Base-by-base conservation (phyloP, 2,888 invertebrate genomes). In the Synergus japonicus region DNA sequence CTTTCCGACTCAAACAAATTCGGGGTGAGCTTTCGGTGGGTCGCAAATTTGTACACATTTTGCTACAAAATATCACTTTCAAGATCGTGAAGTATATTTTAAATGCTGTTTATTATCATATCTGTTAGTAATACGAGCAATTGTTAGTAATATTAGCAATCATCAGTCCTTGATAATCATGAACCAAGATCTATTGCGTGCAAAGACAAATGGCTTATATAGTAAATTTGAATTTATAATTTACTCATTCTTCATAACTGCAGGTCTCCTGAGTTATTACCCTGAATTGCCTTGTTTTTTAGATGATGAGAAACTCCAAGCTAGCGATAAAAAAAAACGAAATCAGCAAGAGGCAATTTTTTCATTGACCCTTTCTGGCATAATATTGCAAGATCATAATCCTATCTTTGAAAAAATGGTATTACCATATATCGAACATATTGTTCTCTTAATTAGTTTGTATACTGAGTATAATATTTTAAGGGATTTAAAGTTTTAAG, bases 171-270 rank as follows among this genome's bases (percentile, higher is more conserved):
- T 54, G 73, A 2, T n/a, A 73, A 73, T 73, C 73, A 54, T n/a
- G 37, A 54, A 37, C 54, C 37, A 73, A 73, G 29, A 54, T 73
- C 73, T 54, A 15, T 73, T 73, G 73, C 73, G 73, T 73, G 73
- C 54, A 73, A 29, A 54, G 37, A 73, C 73, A 73, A 15, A 54
- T 13, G 22, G n/a, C 37, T 37, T 54, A 67, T 73, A 69, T 46
- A 54, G 54, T 69, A 73, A 54, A 73, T 73, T 73, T 73, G n/a
- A 73, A 73, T 73, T 73, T 54, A 54, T 73, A 73, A 73, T 73
- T 73, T 73, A 8, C 29, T 29, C 29, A 49, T 54, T 73, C 54
- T 73, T 73, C 73, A 73, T 73, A 54, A 73, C 49, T 73, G 60
- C 46, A 15, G 49, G n/a, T 73, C 54, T 54, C 37, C n/a, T 37